Evolutionary conservation across 2,797 vertebrate genomes (phyloP).

Genomic region (Aphelocoma californica): DNA sequence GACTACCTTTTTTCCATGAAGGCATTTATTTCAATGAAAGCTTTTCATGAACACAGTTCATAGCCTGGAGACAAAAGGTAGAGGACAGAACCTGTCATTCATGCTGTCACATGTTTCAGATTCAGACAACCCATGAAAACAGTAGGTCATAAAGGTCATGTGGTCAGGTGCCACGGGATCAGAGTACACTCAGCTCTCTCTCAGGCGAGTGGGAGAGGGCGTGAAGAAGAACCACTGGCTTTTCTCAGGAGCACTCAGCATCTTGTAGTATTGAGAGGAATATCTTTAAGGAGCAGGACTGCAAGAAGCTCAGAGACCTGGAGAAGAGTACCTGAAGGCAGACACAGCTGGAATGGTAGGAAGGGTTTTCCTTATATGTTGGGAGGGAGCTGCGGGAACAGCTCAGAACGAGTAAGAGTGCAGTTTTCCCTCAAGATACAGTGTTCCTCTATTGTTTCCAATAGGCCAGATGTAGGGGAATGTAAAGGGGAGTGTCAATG

Average conservation of each 20-base stretch:
- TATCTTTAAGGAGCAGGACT: constrained; percentile 9
- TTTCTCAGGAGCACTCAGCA: constrained; percentile 19
- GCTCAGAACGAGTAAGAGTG: background rate
- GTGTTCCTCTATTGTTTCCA: background rate
- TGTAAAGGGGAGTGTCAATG: background rate
- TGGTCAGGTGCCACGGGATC: background rate
- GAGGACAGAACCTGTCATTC: background rate
- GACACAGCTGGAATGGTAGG: constrained; percentile 2
- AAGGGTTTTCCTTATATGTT: constrained; percentile 40
- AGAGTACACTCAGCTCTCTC: background rate
- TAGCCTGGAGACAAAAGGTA: background rate
- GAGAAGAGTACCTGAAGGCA: constrained; percentile 33
- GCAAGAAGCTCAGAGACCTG: background rate
- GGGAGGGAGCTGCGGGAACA: background rate
- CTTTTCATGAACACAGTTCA: background rate
- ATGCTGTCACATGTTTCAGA: background rate
- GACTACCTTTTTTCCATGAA: background rate
- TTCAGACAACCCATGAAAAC: constrained; percentile 22
- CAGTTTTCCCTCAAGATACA: background rate
- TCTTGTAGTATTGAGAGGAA: constrained; percentile 18
- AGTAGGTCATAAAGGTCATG: background rate
- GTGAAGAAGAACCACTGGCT: background rate
- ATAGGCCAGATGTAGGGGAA: background rate
- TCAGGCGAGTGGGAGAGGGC: background rate
- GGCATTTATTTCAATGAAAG: background rate